Evolutionary conservation across 2,888 invertebrate species (phyloP).

Genomic region (Drosophila engyochracea): DNA sequence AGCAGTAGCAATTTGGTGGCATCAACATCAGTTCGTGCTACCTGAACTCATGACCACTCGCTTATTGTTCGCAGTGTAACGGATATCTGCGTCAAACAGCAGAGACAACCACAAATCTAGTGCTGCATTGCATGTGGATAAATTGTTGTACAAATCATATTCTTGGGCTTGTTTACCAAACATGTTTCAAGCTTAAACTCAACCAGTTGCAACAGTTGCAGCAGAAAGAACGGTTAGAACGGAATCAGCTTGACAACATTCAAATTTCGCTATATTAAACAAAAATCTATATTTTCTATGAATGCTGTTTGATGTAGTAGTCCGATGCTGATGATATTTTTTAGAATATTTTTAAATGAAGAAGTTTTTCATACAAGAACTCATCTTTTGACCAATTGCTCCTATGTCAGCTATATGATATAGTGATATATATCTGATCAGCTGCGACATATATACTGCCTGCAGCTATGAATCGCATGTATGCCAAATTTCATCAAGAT

Average conservation of each 20-base stretch:
- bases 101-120: not conserved
- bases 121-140: not conserved
- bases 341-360: too few relatives aligned
- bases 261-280: not conserved
- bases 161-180: not conserved
- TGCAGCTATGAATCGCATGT: too few relatives aligned
- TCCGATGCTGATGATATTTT: too few relatives aligned
- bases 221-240: not conserved
- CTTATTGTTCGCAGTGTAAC: slow-evolving; percentile 23
- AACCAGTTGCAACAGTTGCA: not conserved
- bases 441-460: too few relatives aligned
- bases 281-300: not conserved
- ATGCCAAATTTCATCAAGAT: too few relatives aligned
- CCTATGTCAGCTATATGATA: too few relatives aligned
- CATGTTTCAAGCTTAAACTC: not conserved
- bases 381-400: too few relatives aligned
- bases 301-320: too few relatives aligned
- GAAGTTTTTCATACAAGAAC: not conserved
- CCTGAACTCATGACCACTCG: slow-evolving; percentile 43
- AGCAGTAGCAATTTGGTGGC: slow-evolving; percentile 76
- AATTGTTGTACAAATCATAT: not conserved
- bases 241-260: not conserved
- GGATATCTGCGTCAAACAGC: slow-evolving; percentile 22
- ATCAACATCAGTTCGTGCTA: slow-evolving; percentile 46
- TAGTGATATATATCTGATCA: too few relatives aligned